A percentile compares a stretch with the other conserved stretches of the same genome.
These are phyloP conservation scores for Trichomalopsis sarcophagae DNA, from an alignment of 1,140 invertebrate species.

Conservation along the genomic window DNA sequence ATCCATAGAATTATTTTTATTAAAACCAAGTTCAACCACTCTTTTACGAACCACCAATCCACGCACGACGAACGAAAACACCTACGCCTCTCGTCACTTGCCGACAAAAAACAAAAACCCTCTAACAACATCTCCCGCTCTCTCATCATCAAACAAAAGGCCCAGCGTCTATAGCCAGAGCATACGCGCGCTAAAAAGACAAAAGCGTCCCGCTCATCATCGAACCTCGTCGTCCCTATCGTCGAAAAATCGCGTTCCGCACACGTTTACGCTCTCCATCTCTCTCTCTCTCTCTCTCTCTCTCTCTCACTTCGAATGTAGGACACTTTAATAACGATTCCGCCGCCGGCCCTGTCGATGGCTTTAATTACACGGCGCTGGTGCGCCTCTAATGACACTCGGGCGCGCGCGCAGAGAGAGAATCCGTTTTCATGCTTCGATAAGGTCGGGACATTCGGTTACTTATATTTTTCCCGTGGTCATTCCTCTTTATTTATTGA, in stretches of 20 bases:
- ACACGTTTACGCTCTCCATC: neutral
- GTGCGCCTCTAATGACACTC: constrained; percentile 31
- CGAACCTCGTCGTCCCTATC: neutral
- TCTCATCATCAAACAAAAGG: neutral
- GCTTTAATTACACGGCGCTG: constrained; percentile 40
- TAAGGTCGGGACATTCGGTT: neutral
- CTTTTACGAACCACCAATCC: neutral
- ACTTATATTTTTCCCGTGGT: neutral
- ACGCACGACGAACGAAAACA: neutral
- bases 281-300: too few relatives aligned
- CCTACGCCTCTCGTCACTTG: neutral
- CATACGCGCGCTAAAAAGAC: neutral
- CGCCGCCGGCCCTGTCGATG: constrained; percentile 24
- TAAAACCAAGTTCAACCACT: too few relatives aligned
- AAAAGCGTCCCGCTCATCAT: neutral
- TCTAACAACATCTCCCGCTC: neutral
- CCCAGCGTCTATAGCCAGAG: neutral
- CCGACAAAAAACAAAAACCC: neutral
- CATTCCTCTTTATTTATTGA: constrained; percentile 24
- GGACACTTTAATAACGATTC: constrained; percentile 43
- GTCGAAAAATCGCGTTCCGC: neutral
- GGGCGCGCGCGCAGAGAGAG: neutral
- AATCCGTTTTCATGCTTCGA: constrained; percentile 11
- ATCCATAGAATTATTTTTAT: too few relatives aligned
- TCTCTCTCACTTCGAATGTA: constrained; percentile 24